Evolutionary conservation across 2,797 vertebrate species (phyloP), one percentile per base, ranked within the genome.

Genomic region (Phoeniculus purpureus): DNA sequence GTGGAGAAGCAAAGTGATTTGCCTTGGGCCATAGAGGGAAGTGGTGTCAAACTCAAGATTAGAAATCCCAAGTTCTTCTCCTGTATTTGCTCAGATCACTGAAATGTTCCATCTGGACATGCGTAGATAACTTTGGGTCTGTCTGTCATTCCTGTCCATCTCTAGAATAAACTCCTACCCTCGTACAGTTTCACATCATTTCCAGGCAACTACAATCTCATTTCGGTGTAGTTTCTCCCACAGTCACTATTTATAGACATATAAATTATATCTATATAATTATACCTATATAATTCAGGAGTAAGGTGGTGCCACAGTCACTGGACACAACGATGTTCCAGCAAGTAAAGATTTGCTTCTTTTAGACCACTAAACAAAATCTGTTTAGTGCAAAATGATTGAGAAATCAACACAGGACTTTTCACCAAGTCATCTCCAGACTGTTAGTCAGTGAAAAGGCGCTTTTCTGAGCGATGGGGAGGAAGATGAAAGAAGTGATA

Each of bases 1-100:
- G 84, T 94, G 89, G 54, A 95, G 85, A 93, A 95, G 87, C 88
- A 92, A 89, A 93, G 80, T 91, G 89, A 55, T 74, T 95, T 93
- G 87, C 94, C 92, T 92, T 60, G 90, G 85, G 90, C 74, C 83
- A 68, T 26, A 54, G 43, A 65, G 59, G 40, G 78, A 93, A 88
- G 68, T 80, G 18, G 54, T 91, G 72, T 88, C 75, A 90, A 74
- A 80, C 51, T 21, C 61, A 72, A 88, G 85, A 95, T 82, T 85
- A 93, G 89, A 94, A 95, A 92, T 79, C 77, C 71, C 19, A 31
- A 56, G n/a, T 54, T 92, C 66, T 87, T 71, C 65, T 88, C 60
- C 72, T 85, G 40, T 17, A 50, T 87, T 82, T 88, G 72, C 81
- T 89, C 78, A 29, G 65, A 92, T 91, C 72, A 77, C 67, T 68